Evolutionary conservation across 2,113 vertebrate genomes (phyloP).

Genomic region (Mola mola): DNA sequence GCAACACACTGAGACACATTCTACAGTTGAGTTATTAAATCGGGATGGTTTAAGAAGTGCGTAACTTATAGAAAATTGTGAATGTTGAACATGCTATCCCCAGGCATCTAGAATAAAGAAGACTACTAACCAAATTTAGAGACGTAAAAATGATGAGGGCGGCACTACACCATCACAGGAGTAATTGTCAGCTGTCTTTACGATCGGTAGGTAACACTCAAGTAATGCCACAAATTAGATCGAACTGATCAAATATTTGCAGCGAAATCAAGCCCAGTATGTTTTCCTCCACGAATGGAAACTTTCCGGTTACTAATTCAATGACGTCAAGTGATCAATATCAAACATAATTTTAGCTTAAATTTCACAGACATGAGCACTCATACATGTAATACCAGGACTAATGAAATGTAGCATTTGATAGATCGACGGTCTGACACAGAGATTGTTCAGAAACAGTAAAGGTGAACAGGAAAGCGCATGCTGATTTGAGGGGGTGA

Average conservation of each 20-base stretch:
- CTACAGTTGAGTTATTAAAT: slow-evolving; percentile 10
- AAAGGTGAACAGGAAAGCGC: slow-evolving; percentile 56
- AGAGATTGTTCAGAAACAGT: slow-evolving; percentile 44
- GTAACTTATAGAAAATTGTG: slow-evolving; percentile 9
- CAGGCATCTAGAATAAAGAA: slow-evolving; percentile 5
- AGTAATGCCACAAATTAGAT: not conserved
- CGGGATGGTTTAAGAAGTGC: slow-evolving; percentile 31
- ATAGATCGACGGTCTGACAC: slow-evolving; percentile 46
- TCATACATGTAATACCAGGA: slow-evolving; percentile 13
- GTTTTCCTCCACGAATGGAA: slow-evolving; percentile 3
- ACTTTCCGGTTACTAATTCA: slow-evolving; percentile 19
- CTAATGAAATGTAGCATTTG: slow-evolving; percentile 19
- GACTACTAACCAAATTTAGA: not conserved
- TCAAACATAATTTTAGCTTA: slow-evolving; percentile 25
- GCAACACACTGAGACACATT: slow-evolving; percentile 18
- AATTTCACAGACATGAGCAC: slow-evolving; percentile 33
- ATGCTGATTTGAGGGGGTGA: slow-evolving; percentile 52
- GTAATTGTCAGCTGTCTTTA: not conserved
- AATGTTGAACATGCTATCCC: slow-evolving; percentile 19
- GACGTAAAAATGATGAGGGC: too few relatives aligned
- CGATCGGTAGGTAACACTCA: not conserved
- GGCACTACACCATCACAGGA: too few relatives aligned
- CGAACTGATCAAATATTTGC: not conserved
- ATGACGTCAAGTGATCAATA: slow-evolving; percentile 7
- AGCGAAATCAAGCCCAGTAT: not conserved